Conservation (phyloP, 2,113 vertebrate genomes). For the Passer montanus region DNA sequence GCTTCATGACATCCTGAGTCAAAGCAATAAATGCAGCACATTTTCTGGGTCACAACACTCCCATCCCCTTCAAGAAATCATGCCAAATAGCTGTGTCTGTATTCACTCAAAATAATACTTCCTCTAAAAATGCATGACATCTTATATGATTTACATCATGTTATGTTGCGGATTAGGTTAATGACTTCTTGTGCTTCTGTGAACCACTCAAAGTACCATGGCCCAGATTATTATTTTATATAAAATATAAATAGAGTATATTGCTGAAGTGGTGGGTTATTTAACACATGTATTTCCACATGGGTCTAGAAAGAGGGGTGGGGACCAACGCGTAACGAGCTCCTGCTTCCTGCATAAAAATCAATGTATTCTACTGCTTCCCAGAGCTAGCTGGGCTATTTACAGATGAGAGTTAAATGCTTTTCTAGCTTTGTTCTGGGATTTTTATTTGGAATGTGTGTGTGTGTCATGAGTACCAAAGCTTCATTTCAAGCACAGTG, state of each 20-base stretch:
- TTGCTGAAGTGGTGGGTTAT: neutral
- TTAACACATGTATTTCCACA: slow-evolving; percentile 39
- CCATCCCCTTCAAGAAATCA: slow-evolving; percentile 63
- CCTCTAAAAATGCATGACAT: slow-evolving; percentile 62
- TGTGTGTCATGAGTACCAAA: neutral
- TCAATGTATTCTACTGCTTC: neutral
- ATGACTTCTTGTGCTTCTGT: slow-evolving; percentile 68
- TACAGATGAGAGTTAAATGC: neutral
- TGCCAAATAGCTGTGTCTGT: slow-evolving; percentile 59
- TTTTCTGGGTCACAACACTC: slow-evolving; percentile 70
- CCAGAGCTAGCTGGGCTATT: neutral
- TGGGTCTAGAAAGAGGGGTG: slow-evolving; percentile 32
- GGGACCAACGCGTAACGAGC: neutral
- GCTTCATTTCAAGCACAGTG: neutral
- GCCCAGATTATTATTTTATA: slow-evolving; percentile 45
- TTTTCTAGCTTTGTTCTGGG: slow-evolving; percentile 14
- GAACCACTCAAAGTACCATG: slow-evolving; percentile 1
- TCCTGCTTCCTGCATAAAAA: slow-evolving; percentile 28
- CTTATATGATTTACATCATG: slow-evolving; percentile 68
- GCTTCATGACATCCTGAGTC: slow-evolving; percentile 53
- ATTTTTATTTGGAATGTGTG: neutral
- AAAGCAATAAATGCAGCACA: slow-evolving; percentile 60
- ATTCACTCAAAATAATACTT: slow-evolving; percentile 69
- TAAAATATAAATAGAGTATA: slow-evolving; percentile 27
- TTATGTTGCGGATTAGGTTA: slow-evolving; percentile 63